Conservation (phyloP, 2,888 invertebrate genomes). For the Lasioglossum leucozonium region DNA sequence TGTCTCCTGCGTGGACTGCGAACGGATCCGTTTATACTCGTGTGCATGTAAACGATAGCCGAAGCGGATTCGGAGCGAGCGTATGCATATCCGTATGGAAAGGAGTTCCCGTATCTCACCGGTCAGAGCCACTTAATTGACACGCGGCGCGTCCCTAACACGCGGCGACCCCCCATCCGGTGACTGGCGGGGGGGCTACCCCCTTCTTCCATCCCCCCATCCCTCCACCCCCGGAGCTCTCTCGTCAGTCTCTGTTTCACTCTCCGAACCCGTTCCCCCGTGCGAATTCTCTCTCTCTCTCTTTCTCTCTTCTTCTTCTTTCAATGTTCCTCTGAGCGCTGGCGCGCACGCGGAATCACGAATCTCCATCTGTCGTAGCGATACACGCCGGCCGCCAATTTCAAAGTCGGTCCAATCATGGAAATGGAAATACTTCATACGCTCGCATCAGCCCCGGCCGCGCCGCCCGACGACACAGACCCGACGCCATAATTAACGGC, state of each 20-base stretch:
- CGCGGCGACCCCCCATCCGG: slow-evolving; percentile 83
- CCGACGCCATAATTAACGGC: slow-evolving; percentile 69
- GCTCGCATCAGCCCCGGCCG: slow-evolving; percentile 26
- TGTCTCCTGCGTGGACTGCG: slow-evolving; percentile 22
- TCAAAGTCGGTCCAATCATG: slow-evolving; percentile 71
- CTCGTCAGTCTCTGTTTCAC: background rate
- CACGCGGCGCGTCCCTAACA: slow-evolving; percentile 84
- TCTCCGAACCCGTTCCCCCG: background rate
- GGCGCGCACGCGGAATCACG: slow-evolving; percentile 74
- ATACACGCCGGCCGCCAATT: slow-evolving; percentile 60
- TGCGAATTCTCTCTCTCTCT: background rate
- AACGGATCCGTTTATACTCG: slow-evolving; percentile 4
- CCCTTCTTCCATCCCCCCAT: too few species aligned
- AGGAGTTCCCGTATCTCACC: slow-evolving; percentile 83
- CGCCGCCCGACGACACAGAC: slow-evolving; percentile 30
- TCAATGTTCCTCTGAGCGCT: slow-evolving; percentile 35
- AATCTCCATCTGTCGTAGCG: slow-evolving; percentile 82
- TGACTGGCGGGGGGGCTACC: slow-evolving; percentile 27
- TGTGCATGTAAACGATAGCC: slow-evolving; percentile 51
- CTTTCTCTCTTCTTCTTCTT: background rate
- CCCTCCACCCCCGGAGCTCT: background rate
- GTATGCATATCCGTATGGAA: slow-evolving; percentile 81
- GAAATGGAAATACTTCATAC: slow-evolving; percentile 74
- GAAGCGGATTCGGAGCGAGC: slow-evolving; percentile 59
- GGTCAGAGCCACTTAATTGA: slow-evolving; percentile 84